Percentiles rank a stretch among this genome's conserved stretches.
These are phyloP conservation scores for Platalea minor DNA, from an alignment of 2,797 vertebrate genomes.

Conservation along the genomic window DNA sequence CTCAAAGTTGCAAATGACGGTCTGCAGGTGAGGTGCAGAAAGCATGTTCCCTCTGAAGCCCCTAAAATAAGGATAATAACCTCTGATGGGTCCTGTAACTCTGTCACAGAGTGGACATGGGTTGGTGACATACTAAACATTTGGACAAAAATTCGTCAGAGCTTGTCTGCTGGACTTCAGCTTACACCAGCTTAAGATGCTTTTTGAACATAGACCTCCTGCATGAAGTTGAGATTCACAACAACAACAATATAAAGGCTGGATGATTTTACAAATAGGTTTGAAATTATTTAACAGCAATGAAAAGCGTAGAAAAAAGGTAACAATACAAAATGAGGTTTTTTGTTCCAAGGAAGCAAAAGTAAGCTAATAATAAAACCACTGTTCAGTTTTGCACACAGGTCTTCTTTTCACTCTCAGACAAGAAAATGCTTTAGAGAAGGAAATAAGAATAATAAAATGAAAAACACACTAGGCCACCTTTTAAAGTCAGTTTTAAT, in stretches of 20 bases:
- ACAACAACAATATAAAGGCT: not conserved
- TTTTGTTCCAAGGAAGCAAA: not conserved
- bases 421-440: not conserved
- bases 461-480: not conserved
- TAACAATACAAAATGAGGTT: not conserved
- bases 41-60: not conserved
- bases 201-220: not conserved
- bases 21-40: not conserved
- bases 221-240: not conserved
- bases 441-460: not conserved
- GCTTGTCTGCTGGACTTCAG: not conserved
- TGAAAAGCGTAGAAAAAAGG: not conserved
- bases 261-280: not conserved
- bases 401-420: not conserved
- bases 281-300: not conserved
- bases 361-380: not conserved
- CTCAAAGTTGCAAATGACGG: not conserved
- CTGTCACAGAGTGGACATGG: not conserved
- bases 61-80: not conserved
- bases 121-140: not conserved
- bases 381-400: not conserved
- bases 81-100: not conserved
- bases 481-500: slow-evolving; percentile 11
- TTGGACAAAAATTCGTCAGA: not conserved
- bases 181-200: not conserved